phyloP scores from a whole-genome alignment of 1,140 invertebrate genomes.

The Gonatopus flavifemur region DNA sequence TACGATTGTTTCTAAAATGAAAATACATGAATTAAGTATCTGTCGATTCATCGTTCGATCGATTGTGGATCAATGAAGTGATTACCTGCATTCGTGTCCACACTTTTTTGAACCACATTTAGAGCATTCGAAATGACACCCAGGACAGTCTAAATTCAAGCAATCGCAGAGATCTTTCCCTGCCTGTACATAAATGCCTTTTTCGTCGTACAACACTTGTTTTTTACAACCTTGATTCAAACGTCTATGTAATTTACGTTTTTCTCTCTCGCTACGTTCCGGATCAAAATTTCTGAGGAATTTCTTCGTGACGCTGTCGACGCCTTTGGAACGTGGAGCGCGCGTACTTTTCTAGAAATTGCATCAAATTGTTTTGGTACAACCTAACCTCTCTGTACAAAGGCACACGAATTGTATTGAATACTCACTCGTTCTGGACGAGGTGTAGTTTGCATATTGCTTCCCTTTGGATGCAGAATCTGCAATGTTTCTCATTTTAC shows the following conservation, averaged over 20 bases:
- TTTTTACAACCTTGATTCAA: constrained; percentile 43
- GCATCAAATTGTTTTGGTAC: too few species aligned
- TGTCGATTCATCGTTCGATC: too few species aligned
- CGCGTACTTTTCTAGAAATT: constrained; percentile 36
- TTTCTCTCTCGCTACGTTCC: constrained; percentile 52
- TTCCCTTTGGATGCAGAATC: too few species aligned
- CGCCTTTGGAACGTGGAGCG: constrained; percentile 27
- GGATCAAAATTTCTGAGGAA: constrained; percentile 55
- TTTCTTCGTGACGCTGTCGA: constrained; percentile 42
- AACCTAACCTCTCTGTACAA: too few species aligned
- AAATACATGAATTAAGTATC: neutral
- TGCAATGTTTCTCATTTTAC: too few species aligned
- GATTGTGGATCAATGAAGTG: neutral
- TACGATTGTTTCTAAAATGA: constrained; percentile 45
- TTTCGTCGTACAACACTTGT: constrained; percentile 47
- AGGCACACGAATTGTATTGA: too few species aligned
- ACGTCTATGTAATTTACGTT: constrained; percentile 51
- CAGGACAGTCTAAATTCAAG: constrained; percentile 67
- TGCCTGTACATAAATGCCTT: constrained; percentile 52
- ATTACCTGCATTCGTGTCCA: constrained; percentile 65
- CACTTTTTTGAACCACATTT: constrained; percentile 71
- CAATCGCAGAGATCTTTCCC: constrained; percentile 79
- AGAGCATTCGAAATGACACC: constrained; percentile 78
- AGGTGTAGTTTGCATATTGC: too few species aligned
- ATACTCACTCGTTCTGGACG: too few species aligned